phyloP scores from a whole-genome alignment of 1,140 invertebrate species.

The Tetramorium simillimum region DNA sequence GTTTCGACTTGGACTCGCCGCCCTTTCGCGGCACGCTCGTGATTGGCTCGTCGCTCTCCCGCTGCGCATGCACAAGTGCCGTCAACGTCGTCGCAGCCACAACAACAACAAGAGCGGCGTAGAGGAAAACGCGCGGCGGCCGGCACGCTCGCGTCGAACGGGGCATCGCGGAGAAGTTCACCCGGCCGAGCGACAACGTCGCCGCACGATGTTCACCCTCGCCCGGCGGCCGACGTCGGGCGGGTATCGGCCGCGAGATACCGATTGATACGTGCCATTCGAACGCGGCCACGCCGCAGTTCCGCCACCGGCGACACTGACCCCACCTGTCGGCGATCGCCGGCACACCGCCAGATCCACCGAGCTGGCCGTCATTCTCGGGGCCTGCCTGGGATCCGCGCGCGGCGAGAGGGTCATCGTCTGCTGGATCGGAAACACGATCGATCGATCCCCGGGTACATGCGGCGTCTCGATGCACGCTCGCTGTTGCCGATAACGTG shows the following conservation, averaged over 20 bases:
- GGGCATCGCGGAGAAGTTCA: neutral
- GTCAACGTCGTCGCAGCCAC: constrained; percentile 56
- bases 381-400: neutral
- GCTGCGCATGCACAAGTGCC: constrained; percentile 62
- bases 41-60: neutral
- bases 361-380: neutral
- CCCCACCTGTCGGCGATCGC: constrained; percentile 40
- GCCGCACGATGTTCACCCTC: neutral
- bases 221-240: neutral
- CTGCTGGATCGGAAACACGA: no score
- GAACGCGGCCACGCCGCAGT: constrained; percentile 17
- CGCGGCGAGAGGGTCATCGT: neutral
- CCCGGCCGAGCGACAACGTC: neutral
- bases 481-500: neutral
- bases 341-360: no score
- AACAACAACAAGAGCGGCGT: neutral
- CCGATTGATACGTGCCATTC: neutral
- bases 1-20: constrained; percentile 52
- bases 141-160: neutral
- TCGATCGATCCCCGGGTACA: neutral
- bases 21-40: constrained; percentile 1
- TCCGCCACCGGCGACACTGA: neutral
- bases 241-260: neutral
- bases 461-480: neutral
- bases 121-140: constrained; percentile 49